Percentiles rank a stretch among this genome's conserved stretches.
These are phyloP conservation scores for Atethmia centrago DNA, from an alignment of 2,888 invertebrate species.

Conservation along the genomic window DNA sequence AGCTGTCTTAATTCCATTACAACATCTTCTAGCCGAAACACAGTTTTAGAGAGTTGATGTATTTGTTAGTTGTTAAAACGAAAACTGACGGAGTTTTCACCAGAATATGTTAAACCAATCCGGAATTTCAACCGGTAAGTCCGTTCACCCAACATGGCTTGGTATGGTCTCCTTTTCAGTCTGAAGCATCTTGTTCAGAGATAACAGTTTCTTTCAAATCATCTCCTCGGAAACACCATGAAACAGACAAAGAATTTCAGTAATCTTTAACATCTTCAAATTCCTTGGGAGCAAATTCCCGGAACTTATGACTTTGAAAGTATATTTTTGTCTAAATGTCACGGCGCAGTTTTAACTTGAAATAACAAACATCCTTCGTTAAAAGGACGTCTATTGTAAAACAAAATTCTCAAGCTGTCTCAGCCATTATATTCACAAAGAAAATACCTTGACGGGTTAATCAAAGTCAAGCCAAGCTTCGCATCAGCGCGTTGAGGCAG, in stretches of 20 bases:
- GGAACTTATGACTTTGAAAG: conserved; percentile 35
- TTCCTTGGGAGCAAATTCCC: conserved; percentile 24
- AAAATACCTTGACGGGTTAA: conserved; percentile 55
- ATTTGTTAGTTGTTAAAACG: neutral
- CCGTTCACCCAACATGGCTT: conserved; percentile 1
- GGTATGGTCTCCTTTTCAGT: too few relatives aligned
- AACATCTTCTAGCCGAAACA: conserved; percentile 9
- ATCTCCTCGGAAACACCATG: neutral
- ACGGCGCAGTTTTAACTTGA: conserved; percentile 26
- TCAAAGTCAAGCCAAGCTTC: conserved; percentile 54
- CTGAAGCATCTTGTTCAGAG: neutral
- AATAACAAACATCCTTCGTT: conserved; percentile 38
- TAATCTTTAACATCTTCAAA: conserved; percentile 14
- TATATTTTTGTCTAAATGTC: conserved; percentile 30
- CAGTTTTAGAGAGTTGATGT: neutral
- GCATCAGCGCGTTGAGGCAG: conserved; percentile 65
- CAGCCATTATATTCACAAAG: conserved; percentile 36
- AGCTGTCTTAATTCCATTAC: conserved; percentile 37
- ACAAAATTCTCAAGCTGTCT: conserved; percentile 43
- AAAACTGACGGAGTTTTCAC: conserved; percentile 6
- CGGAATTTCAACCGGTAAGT: conserved; percentile 3
- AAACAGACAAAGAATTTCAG: neutral
- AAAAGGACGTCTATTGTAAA: conserved; percentile 42
- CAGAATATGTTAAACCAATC: neutral
- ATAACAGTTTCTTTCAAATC: neutral